Evolutionary conservation across 2,797 vertebrate genomes (phyloP), one percentile per base, ranked within the genome.

Genomic region (Anas capensis): DNA sequence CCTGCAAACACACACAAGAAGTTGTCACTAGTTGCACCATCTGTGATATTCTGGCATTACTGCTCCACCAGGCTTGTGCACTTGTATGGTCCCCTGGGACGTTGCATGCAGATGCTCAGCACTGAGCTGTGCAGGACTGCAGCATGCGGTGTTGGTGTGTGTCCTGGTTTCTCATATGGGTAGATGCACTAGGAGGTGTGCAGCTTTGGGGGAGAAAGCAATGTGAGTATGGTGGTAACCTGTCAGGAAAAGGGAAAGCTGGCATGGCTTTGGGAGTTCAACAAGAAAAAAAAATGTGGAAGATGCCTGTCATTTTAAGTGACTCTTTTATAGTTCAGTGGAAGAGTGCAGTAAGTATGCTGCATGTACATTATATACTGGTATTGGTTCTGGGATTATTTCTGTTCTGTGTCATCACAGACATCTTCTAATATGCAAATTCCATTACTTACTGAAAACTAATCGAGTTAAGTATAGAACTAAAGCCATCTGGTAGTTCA

Each of bases 401-500:
- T 86, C 60, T 66, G 54, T 65, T 88, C 62, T 48, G 10, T 82
- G 53, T 90, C 77, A 68, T 57, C 57, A 7, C 33, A 75, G 81
- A 77, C 36, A 34, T 64, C 69, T 70, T 64, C 53, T 81, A 72
- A 83, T 57, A 83, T 58, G 69, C 71, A 89, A 91, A 60, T 68
- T 15, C 71, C 64, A 61, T 82, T 61, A 31, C 64, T 85, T 70
- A 51, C 29, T 57, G 68, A 60, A 89, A 92, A 75, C 78, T 80
- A 38, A 88, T 58, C 21, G 14, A 91, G 71, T 90, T 87, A 95
- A 84, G 85, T 88, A 57, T 92, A 95, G 93, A 92, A 61, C 75
- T 87, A 77, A 71, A 89, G 48, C 90, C 95, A 94, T 94, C 84
- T 95, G 90, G 81, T 95, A 93, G 84, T 86, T 96, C 65, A 95